A percentile compares a stretch with the other conserved stretches of the same genome.
These are phyloP conservation scores for Muntiacus muntjak DNA, from an alignment of 2,113 vertebrate genomes.

Conservation along the genomic window DNA sequence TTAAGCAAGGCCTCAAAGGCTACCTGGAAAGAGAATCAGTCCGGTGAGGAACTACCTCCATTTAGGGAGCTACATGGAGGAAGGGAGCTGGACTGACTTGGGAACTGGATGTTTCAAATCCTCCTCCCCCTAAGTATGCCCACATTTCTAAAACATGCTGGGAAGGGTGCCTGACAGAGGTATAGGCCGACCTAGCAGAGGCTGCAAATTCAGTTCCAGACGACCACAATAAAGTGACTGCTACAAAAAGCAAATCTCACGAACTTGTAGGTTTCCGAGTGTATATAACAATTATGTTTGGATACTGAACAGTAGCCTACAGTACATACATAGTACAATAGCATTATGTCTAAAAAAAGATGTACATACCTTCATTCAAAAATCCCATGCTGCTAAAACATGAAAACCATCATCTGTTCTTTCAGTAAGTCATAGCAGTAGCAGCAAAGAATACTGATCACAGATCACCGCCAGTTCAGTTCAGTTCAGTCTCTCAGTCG, in stretches of 20 bases:
- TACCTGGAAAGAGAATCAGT: not conserved
- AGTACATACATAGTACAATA: not conserved
- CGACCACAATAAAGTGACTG: not conserved
- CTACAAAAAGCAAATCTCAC: not conserved
- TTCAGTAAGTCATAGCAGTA: not conserved
- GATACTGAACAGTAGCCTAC: not conserved
- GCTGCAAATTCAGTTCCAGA: not conserved
- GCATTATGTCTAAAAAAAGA: not conserved
- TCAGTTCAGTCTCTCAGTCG: rapidly evolving
- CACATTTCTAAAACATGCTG: not conserved
- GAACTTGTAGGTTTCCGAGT: not conserved
- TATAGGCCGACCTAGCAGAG: not conserved
- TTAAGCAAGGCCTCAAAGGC: not conserved
- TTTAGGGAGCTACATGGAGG: not conserved
- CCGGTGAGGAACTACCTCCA: not conserved
- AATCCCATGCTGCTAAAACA: not conserved
- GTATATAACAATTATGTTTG: not conserved
- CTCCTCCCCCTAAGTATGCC: not conserved
- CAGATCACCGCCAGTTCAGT: not conserved
- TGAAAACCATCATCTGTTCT: not conserved
- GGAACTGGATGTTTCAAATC: not conserved
- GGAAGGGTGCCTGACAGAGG: not conserved
- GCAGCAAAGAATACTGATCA: not conserved
- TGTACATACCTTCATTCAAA: not conserved
- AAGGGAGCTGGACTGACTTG: not conserved